Percentiles rank a stretch among this genome's conserved stretches.
These are phyloP conservation scores for Monopterus albus DNA, from an alignment of 2,113 vertebrate genomes.

Conservation along the genomic window DNA sequence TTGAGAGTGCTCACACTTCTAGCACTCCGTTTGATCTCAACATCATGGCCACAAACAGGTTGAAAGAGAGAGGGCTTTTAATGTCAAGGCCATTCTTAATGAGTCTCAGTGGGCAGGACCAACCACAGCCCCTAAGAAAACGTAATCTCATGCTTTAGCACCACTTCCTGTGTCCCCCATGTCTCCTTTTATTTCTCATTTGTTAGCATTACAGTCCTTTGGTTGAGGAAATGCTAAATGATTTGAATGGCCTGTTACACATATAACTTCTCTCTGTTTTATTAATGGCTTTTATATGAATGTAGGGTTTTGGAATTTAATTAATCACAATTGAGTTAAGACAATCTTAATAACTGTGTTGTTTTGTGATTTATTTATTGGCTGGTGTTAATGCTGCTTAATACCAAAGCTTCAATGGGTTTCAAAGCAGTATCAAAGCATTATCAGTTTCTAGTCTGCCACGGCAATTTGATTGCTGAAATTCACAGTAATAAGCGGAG, in stretches of 20 bases:
- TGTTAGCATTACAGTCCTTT: neutral
- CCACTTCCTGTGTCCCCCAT: constrained; percentile 59
- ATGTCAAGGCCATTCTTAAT: constrained; percentile 80
- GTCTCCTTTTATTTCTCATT: constrained; percentile 38
- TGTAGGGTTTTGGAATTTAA: constrained; percentile 33
- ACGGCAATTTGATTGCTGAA: constrained; percentile 68
- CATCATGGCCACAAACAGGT: constrained; percentile 72
- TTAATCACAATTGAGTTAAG: constrained; percentile 58
- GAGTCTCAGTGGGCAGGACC: constrained; percentile 69
- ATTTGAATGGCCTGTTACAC: neutral
- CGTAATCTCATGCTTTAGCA: constrained; percentile 67
- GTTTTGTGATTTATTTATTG: constrained; percentile 44
- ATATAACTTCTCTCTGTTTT: constrained; percentile 8
- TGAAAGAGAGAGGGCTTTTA: constrained; percentile 73
- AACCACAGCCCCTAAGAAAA: constrained; percentile 65
- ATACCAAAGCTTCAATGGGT: constrained; percentile 8
- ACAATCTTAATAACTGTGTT: constrained; percentile 52
- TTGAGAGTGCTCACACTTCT: constrained; percentile 75
- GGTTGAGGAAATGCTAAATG: constrained; percentile 26
- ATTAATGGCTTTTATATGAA: constrained; percentile 35
- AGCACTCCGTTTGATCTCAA: constrained; percentile 80
- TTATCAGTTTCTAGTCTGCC: constrained; percentile 50
- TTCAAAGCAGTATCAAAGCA: constrained; percentile 40
- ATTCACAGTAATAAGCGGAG: constrained; percentile 49
- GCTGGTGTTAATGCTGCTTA: constrained; percentile 28